Conservation (phyloP, 2,797 vertebrate genomes). For the Rhynchotus rufescens region DNA sequence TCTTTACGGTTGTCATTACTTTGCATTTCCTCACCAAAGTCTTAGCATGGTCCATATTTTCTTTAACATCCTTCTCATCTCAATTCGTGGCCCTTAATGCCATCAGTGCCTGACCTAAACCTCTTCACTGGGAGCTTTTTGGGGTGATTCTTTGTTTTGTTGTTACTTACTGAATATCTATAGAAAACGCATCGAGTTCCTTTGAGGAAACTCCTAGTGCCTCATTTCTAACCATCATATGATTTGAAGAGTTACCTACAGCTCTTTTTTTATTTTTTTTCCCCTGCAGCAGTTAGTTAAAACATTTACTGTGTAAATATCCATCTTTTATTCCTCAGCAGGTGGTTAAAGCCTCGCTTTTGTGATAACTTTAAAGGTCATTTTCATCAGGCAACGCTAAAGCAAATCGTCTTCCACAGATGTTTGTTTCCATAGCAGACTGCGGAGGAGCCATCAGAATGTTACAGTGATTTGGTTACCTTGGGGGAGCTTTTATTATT, state of each 20-base stretch:
- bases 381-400: background rate
- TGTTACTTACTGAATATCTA: background rate
- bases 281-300: background rate
- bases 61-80: background rate
- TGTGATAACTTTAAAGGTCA: constrained; percentile 37
- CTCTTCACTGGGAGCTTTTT: background rate
- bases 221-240: background rate
- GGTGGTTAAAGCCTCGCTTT: constrained; percentile 18
- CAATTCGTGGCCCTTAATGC: background rate
- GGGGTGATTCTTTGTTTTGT: background rate
- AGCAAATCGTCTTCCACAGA: constrained; percentile 36
- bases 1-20: background rate
- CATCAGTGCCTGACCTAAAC: background rate
- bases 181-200: background rate
- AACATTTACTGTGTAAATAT: background rate
- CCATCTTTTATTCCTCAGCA: constrained; percentile 24
- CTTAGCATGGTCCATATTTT: background rate
- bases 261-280: background rate
- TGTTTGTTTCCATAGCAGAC: constrained; percentile 37
- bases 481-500: constrained; percentile 41
- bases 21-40: background rate
- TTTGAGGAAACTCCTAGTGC: background rate
- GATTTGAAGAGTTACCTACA: background rate
- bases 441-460: constrained; percentile 7
- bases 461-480: constrained; percentile 8